Base-by-base conservation (phyloP, 2,888 invertebrate species). In the Andrena haemorrhoa region DNA sequence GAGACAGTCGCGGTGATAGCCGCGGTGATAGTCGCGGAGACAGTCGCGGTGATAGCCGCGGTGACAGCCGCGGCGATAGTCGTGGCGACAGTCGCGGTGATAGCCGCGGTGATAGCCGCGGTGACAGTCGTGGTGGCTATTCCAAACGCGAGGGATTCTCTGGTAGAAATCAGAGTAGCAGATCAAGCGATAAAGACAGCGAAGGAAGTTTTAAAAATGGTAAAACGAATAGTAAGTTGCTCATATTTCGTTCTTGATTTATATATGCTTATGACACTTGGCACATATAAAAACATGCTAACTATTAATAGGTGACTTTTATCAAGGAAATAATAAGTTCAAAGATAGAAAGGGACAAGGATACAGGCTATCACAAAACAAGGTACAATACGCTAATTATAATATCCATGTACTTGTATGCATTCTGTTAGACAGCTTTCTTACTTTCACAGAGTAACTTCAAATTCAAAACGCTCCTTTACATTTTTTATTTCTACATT, bases 331-430 rank as follows among this genome's bases (percentile, higher is more conserved):
- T 26, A 69, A 80, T 47, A 82, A 68, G 74, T 74, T 29, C 61
- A 86, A 49, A 80, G 87, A 80, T 70, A 75, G 69, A 68, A 84
- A 68, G 66, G 63, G 74, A n/a, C 83, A 78, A 33, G 73, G 70
- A 51, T 60, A 78, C 12, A 82, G 66, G 61, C 41, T 82, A 58
- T 29, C 77, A 71, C 53, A 75, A 64, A 65, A 51, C 5, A 84
- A 79, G 81, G 88, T 88, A 83, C 31, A 73, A 2, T 68, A 51
- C 47, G 20, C 16, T 49, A 29, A 26, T 71, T 26, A 29, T 53
- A 23, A 51, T 58, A 16, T 20, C 6, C 16, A 41, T 31, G 16
- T 33, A 12, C 33, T 51, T 41, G 41, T 41, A 12, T 12, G 41
- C 41, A 41, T 41, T 12, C 41, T 41, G 35, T 35, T 12, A 41